Conservation (phyloP, 2,797 vertebrate species). For the Heteromormyrus szaboi region DNA sequence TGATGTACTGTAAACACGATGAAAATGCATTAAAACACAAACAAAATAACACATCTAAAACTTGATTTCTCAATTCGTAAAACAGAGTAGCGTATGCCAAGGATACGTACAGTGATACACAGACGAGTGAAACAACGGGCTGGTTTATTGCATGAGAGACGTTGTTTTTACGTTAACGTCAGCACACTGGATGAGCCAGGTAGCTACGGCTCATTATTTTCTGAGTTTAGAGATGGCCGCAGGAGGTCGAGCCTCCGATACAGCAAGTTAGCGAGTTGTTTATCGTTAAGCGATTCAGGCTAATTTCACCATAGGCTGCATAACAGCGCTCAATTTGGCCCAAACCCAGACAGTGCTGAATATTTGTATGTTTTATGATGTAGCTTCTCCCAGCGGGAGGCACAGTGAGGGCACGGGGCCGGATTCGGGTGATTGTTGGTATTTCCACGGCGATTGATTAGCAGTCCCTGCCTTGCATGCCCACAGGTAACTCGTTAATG, state of each 20-base stretch:
- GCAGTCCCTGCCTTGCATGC: not conserved
- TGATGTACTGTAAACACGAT: not conserved
- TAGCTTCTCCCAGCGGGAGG: not conserved
- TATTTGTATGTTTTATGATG: not conserved
- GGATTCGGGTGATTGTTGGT: not conserved
- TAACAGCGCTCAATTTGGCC: not conserved
- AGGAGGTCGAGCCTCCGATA: not conserved
- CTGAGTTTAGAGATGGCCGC: not conserved
- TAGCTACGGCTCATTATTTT: not conserved
- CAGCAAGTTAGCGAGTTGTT: not conserved
- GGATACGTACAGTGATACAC: not conserved
- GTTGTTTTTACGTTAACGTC: not conserved
- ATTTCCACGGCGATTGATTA: not conserved
- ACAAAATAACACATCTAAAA: not conserved
- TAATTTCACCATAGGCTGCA: not conserved
- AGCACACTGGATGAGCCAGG: not conserved
- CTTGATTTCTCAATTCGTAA: not conserved
- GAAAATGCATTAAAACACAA: not conserved
- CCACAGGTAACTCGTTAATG: constrained; percentile 6
- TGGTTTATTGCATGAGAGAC: not conserved
- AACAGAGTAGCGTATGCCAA: not conserved
- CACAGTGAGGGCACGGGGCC: not conserved
- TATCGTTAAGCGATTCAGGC: not conserved
- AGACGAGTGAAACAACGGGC: not conserved
- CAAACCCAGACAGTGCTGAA: not conserved